Base-by-base conservation (phyloP, 2,797 vertebrate species). In the Macropodus opercularis region DNA sequence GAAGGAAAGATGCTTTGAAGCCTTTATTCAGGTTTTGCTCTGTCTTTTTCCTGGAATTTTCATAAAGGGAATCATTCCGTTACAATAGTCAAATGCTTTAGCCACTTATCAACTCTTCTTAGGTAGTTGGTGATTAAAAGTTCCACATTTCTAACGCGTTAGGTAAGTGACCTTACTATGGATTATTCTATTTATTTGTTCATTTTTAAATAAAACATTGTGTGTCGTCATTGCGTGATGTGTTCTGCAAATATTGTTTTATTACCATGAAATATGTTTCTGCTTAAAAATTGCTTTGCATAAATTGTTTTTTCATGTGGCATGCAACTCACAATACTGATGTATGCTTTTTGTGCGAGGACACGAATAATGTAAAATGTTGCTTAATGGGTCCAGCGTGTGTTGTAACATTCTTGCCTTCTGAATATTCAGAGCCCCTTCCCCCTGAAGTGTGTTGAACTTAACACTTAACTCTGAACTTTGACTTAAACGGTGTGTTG, bases 301-400 rank as follows among this genome's bases (percentile, higher is more conserved):
- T 19, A 55, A 36, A 46, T 59, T 12, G 6, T 10, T 55, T 64
- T 58, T 58, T 17, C 13, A 35, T 44, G 23, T 43, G 19, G 14
- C 57, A 15, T 29, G n/a, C 61, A 27, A 54, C 9, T 31, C 2
- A 27, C 3, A 21, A 22, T n/a, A n/a, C n/a, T 36, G 22, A 24
- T 34, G 52, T 72, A 75, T 49, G 23, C 22, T 40, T 54, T 21
- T 53, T 49, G n/a, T 12, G 53, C 21, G 17, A 49, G 18, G 49
- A 42, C 41, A 52, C 40, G 21, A 17, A 52, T 57, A 57, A 67
- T 60, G 31, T 59, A 64, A 73, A 79, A 63, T 52, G 3, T 1
- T 21, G 52, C 72, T 67, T 39, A 66, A 72, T 69, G 40, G 42
- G 52, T 77, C 63, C 59, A 40, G 27, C 49, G 63, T 36, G 50